Evolutionary conservation across 35 echinoderm and acorn worm species (phyloP).

Genomic region (Acanthaster planci): DNA sequence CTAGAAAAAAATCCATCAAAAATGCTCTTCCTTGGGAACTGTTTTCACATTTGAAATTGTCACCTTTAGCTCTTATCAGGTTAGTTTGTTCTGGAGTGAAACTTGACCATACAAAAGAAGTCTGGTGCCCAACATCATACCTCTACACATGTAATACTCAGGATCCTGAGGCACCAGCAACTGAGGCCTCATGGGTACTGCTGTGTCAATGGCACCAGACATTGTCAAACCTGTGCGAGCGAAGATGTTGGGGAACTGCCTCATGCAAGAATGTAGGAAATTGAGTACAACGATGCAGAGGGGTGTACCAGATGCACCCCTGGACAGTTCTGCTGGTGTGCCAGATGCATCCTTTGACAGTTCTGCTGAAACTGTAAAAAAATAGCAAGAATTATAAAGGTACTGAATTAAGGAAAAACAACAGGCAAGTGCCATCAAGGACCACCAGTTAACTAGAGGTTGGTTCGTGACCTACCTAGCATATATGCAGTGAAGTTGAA

Average conservation of each 20-base stretch:
- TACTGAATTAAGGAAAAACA: no score
- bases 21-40: background rate
- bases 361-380: background rate
- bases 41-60: background rate
- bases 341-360: background rate
- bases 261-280: constrained; percentile 47
- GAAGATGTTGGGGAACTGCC: constrained; percentile 55
- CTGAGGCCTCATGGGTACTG: constrained; percentile 4
- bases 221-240: constrained; percentile 6
- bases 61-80: no score
- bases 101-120: background rate
- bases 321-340: background rate
- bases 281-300: constrained; percentile 55
- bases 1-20: background rate
- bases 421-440: no score
- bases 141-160: constrained; percentile 49
- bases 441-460: no score
- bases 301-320: constrained; percentile 1
- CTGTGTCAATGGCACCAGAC: constrained; percentile 2
- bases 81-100: background rate
- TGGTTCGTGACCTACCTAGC: no score
- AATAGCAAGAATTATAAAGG: background rate
- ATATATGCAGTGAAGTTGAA: no score
- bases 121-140: background rate
- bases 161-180: constrained; percentile 15